Conservation (phyloP, 1,140 invertebrate genomes). For the Drosophila lowei region DNA sequence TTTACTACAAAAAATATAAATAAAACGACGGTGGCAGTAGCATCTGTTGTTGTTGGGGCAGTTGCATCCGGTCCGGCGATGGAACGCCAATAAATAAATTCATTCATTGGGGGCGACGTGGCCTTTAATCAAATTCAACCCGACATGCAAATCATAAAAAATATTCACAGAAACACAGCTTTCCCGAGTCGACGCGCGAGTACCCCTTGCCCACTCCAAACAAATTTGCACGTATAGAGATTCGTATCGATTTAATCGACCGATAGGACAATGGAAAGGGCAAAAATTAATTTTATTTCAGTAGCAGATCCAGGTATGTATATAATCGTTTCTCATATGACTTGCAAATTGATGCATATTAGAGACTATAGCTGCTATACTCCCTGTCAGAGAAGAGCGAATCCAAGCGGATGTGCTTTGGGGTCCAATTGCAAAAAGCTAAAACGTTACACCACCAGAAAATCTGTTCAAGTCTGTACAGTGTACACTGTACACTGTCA, state of each 20-base stretch:
- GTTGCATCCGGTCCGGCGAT: constrained; percentile 25
- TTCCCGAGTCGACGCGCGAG: not conserved
- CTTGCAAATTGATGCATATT: constrained; percentile 32
- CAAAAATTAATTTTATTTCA: too few relatives aligned
- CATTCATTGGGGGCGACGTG: constrained; percentile 24
- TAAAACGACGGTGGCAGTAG: constrained; percentile 1
- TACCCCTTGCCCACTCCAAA: too few relatives aligned
- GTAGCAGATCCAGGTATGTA: not conserved
- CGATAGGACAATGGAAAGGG: too few relatives aligned
- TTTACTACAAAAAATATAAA: constrained; percentile 27
- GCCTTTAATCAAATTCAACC: constrained; percentile 57
- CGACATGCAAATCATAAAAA: constrained; percentile 39
- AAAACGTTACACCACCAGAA: constrained; percentile 6
- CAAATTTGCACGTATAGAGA: too few relatives aligned
- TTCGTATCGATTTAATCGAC: too few relatives aligned
- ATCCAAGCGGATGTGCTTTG: constrained; percentile 36
- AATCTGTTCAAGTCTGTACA: constrained; percentile 17
- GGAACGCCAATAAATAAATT: constrained; percentile 51
- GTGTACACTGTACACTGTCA: too few relatives aligned
- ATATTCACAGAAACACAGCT: constrained; percentile 5
- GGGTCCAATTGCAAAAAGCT: constrained; percentile 22
- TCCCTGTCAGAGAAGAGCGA: not conserved
- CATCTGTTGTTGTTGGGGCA: constrained; percentile 9
- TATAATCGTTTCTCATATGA: not conserved
- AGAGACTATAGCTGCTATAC: constrained; percentile 1